Conservation (phyloP, 2,113 vertebrate genomes). For the Cathartes aura region DNA sequence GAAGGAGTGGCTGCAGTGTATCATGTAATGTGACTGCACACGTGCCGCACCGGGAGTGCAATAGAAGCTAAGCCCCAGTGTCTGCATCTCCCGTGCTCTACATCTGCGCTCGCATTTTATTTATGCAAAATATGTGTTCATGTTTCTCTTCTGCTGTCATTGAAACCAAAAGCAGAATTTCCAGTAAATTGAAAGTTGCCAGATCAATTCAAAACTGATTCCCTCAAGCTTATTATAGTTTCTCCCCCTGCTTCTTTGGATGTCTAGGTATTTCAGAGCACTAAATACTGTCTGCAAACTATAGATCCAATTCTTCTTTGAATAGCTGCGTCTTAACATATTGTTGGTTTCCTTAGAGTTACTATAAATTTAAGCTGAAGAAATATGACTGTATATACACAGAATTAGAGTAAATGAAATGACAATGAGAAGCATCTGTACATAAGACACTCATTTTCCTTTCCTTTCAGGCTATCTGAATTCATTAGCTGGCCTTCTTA, state of each 20-base stretch:
- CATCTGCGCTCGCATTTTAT: background rate
- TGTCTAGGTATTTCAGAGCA: background rate
- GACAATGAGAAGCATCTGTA: background rate
- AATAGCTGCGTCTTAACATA: background rate
- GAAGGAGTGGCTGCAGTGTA: background rate
- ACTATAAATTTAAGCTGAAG: background rate
- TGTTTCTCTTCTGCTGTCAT: background rate
- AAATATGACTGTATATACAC: background rate
- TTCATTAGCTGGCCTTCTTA: background rate
- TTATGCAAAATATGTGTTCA: background rate
- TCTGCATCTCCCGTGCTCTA: background rate
- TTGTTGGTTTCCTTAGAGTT: background rate
- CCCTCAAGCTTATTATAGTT: background rate
- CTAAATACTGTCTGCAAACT: background rate
- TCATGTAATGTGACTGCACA: background rate
- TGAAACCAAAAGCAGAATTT: background rate
- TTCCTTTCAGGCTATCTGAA: background rate
- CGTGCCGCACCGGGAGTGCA: accelerated
- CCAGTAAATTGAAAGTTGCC: background rate
- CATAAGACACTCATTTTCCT: background rate
- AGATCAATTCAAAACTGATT: background rate
- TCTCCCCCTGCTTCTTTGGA: background rate
- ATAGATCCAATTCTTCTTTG: background rate
- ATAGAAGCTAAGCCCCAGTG: background rate
- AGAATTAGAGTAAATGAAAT: background rate